phyloP scores from a whole-genome alignment of 1,140 invertebrate genomes.

The Drosophila kanapiae region DNA sequence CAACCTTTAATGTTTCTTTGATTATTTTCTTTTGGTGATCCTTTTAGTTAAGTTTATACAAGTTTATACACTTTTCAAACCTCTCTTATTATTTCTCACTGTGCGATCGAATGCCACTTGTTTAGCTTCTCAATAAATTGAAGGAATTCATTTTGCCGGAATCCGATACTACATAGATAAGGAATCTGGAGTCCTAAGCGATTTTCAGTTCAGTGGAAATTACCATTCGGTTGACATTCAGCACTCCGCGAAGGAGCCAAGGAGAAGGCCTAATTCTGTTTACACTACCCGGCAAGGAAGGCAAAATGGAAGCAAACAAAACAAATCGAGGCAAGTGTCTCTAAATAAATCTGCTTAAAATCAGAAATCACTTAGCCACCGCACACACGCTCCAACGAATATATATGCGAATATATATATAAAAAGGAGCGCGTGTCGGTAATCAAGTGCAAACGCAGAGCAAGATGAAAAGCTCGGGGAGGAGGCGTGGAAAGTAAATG shows the following conservation, averaged over 20 bases:
- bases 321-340: constrained; percentile 59
- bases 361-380: constrained; percentile 64
- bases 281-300: constrained; percentile 8
- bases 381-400: constrained; percentile 16
- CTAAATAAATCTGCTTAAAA: constrained; percentile 69
- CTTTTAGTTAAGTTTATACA: not conserved
- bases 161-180: not conserved
- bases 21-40: no score
- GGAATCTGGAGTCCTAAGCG: not conserved
- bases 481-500: constrained; percentile 34
- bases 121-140: constrained; percentile 3
- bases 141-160: not conserved
- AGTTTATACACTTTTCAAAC: not conserved
- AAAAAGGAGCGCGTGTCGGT: constrained; percentile 65
- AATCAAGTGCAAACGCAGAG: constrained; percentile 63
- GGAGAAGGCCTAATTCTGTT: constrained; percentile 26
- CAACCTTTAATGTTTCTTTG: not conserved
- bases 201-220: constrained; percentile 21
- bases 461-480: constrained; percentile 20
- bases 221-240: constrained; percentile 21
- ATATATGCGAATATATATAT: not conserved
- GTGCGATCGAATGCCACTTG: not conserved
- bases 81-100: not conserved
- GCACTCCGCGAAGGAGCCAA: not conserved
- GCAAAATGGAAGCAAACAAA: constrained; percentile 31